Conservation (phyloP, 2,797 vertebrate genomes). For the Syndactyla subalaris region DNA sequence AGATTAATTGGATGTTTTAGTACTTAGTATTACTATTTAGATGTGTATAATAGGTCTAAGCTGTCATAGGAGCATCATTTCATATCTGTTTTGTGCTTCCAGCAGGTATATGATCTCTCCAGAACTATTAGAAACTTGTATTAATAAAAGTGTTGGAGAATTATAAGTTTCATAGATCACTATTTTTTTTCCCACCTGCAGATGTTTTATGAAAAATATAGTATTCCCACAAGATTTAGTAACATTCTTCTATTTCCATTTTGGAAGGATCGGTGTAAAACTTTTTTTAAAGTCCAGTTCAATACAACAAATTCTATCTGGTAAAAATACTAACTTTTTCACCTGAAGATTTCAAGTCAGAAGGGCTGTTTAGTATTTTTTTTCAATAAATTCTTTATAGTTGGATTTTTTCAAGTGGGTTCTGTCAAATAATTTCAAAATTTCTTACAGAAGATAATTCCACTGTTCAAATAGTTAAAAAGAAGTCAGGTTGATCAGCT, state of each 20-base stretch:
- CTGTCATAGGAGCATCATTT: not conserved
- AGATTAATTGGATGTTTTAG: not conserved
- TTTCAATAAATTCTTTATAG: not conserved
- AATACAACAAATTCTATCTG: not conserved
- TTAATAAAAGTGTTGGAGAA: not conserved
- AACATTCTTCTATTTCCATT: not conserved
- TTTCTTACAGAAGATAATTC: conserved; percentile 5
- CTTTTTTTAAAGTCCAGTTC: not conserved
- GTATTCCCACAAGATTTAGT: not conserved
- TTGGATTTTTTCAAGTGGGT: not conserved
- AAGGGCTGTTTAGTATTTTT: not conserved
- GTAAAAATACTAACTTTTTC: not conserved
- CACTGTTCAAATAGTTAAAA: conserved; percentile 12
- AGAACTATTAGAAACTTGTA: not conserved
- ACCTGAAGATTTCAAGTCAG: not conserved
- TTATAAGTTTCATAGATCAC: not conserved
- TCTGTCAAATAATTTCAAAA: not conserved
- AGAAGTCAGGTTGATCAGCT: conserved; percentile 24
- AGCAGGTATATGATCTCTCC: not conserved
- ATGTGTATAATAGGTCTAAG: not conserved
- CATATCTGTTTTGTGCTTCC: not conserved
- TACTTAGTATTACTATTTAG: not conserved
- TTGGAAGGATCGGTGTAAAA: not conserved
- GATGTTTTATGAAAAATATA: not conserved
- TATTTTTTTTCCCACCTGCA: not conserved